phyloP scores from a whole-genome alignment of 2,113 vertebrate species.

The Eudyptes chrysolophus region DNA sequence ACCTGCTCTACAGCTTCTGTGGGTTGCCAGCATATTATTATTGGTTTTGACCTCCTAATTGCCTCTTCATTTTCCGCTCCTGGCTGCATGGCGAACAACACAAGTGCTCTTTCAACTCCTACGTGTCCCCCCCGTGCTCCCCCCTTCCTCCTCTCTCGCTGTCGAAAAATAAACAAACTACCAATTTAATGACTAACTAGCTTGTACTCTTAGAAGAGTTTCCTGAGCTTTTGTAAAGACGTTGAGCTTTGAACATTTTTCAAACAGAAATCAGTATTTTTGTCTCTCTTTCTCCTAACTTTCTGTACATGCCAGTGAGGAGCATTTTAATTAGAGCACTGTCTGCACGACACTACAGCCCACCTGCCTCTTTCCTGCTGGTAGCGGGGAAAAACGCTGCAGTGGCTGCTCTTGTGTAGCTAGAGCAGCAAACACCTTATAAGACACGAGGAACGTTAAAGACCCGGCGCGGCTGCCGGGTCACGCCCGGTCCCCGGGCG shows the following conservation, averaged over 20 bases:
- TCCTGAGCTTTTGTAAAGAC: neutral
- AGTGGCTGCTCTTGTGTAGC: neutral
- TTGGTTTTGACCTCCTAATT: conserved; percentile 68
- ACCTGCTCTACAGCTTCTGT: neutral
- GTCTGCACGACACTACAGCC: neutral
- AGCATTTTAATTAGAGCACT: conserved; percentile 13
- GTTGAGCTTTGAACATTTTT: conserved; percentile 38
- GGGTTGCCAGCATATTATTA: conserved; percentile 23
- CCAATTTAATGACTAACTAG: conserved; percentile 51
- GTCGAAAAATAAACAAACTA: conserved; percentile 49
- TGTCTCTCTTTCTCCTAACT: neutral
- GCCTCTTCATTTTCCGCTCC: conserved; percentile 49
- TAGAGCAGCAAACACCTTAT: neutral
- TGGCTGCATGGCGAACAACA: conserved; percentile 17
- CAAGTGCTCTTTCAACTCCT: conserved; percentile 34
- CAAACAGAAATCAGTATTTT: conserved; percentile 12
- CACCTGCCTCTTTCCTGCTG: neutral
- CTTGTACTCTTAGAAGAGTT: conserved; percentile 10
- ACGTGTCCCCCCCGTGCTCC: neutral
- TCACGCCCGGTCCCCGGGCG: neutral
- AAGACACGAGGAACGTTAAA: neutral
- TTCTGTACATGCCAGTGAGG: neutral
- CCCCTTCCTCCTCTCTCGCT: neutral
- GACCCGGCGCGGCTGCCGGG: neutral
- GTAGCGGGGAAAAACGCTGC: accelerated